Conservation (phyloP, 2,888 invertebrate genomes). For the Thera britannica region DNA sequence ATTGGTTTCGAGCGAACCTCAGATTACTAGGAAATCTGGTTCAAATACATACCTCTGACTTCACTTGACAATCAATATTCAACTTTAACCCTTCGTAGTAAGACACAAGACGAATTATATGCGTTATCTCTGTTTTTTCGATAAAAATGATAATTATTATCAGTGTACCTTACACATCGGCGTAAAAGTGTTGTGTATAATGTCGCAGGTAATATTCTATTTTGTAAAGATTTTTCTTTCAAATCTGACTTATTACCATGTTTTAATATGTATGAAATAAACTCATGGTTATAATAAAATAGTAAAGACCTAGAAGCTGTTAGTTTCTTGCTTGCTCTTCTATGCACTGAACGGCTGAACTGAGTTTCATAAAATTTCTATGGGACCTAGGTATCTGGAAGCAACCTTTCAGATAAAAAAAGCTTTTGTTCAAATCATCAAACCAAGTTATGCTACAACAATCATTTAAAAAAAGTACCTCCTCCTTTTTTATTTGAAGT, state of each 20-base stretch:
- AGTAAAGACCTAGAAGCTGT: too few relatives aligned
- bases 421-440: too few relatives aligned
- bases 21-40: constrained; percentile 4
- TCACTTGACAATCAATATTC: constrained; percentile 3
- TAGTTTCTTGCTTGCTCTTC: not conserved
- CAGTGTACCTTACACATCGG: constrained; percentile 19
- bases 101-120: constrained; percentile 4
- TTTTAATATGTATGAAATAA: too few relatives aligned
- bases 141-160: constrained; percentile 28
- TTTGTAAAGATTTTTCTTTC: too few relatives aligned
- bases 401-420: too few relatives aligned
- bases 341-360: not conserved
- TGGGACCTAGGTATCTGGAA: too few relatives aligned
- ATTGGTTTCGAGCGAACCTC: not conserved
- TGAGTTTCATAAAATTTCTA: too few relatives aligned
- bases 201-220: constrained; percentile 36
- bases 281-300: too few relatives aligned
- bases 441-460: too few relatives aligned
- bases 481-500: too few relatives aligned
- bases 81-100: constrained; percentile 2
- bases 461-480: too few relatives aligned
- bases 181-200: constrained; percentile 24
- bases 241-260: too few relatives aligned
- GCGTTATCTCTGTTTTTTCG: constrained; percentile 20
- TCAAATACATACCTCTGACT: not conserved